These are phyloP conservation scores for Nysson spinosus DNA, from an alignment of 2,888 invertebrate genomes.

Conservation along the genomic window DNA sequence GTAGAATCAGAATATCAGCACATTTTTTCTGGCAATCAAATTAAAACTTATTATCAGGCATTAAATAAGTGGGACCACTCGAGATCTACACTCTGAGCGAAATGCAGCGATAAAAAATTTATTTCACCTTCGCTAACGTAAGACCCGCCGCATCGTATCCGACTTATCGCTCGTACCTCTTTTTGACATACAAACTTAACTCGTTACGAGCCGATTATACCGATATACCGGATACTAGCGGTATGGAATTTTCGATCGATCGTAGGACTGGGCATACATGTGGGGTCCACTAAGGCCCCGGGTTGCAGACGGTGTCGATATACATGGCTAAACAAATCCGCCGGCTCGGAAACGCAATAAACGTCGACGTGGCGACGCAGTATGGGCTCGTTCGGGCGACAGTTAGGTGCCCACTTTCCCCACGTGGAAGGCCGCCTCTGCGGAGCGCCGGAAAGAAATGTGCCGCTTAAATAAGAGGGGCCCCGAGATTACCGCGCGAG, in stretches of 20 bases:
- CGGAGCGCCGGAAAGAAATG: slow-evolving; percentile 58
- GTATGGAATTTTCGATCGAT: slow-evolving; percentile 47
- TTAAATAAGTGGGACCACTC: slow-evolving; percentile 16
- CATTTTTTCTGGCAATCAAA: slow-evolving; percentile 38
- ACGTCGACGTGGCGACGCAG: slow-evolving; percentile 55
- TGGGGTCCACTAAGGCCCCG: slow-evolving; percentile 36
- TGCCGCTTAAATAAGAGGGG: slow-evolving; percentile 61
- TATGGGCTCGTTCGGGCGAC: slow-evolving; percentile 55
- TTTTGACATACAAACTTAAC: slow-evolving; percentile 50
- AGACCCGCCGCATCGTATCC: slow-evolving; percentile 41
- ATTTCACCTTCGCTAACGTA: slow-evolving; percentile 23
- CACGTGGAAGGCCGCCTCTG: slow-evolving; percentile 40
- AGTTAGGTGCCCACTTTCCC: slow-evolving; percentile 63
- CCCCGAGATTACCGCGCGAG: slow-evolving; percentile 53
- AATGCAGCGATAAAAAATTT: slow-evolving; percentile 49
- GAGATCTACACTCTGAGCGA: not conserved
- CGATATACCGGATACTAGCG: slow-evolving; percentile 21
- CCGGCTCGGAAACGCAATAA: slow-evolving; percentile 57
- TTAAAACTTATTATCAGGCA: slow-evolving; percentile 40
- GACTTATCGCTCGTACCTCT: slow-evolving; percentile 11
- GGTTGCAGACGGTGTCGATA: slow-evolving; percentile 38
- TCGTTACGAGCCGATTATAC: slow-evolving; percentile 46
- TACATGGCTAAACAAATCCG: slow-evolving; percentile 55
- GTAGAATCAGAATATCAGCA: not conserved
- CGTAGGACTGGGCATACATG: slow-evolving; percentile 38